Base-by-base conservation (phyloP, 2,797 vertebrate genomes). In the Discoglossus pictus region DNA sequence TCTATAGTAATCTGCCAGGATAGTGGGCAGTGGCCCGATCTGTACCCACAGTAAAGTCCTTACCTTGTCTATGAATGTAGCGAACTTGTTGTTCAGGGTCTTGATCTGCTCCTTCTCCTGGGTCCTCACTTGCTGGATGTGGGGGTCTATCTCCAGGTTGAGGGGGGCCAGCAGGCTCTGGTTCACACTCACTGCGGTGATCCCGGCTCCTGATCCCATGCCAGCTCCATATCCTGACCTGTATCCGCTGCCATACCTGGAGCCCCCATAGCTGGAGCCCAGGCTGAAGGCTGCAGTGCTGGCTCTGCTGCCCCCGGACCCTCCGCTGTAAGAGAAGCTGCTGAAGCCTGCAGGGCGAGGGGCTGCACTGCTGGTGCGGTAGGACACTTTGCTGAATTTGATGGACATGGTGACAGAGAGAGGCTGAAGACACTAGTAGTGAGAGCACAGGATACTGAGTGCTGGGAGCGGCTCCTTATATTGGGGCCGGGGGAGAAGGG, bases 61-160 rank as follows among this genome's bases (percentile, higher is more conserved):
- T 77, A 96, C 94, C 93, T 96, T 97, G 79, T 99, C 95, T 10
- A 99, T 98, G 89, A 99, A 95, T 71, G 90, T 88, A 46, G 95
- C 97, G 1, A 99, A 99, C 48, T 90, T 95, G 85, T 99, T 97
- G 90, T 99, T 99, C 65, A 99, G 93, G 17, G 53, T 82, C 90
- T 98, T 99, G 81, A 99, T 99, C 83, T 98, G 94, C 51, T 99
- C 96, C 82, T 98, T 98, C 82, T 99, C 97, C 70, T 95, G 92
- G 77, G 81, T 93, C 48, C 93, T 91, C 62, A 98, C 89, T 0
- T n/a, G 78, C 75, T 97, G 94, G 86, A 98, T 92, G 71, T 3
- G 86, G 81, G 93, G 91, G 87, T 98, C 94, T 11, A 97, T 89
- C 53, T 88, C 87, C 71, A 94, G 52, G 40, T 89, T 84, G 27